A percentile compares a stretch with the other conserved stretches of the same genome.
Conservation (phyloP, 2,113 vertebrate genomes). For the Mystacornis crossleyi region DNA sequence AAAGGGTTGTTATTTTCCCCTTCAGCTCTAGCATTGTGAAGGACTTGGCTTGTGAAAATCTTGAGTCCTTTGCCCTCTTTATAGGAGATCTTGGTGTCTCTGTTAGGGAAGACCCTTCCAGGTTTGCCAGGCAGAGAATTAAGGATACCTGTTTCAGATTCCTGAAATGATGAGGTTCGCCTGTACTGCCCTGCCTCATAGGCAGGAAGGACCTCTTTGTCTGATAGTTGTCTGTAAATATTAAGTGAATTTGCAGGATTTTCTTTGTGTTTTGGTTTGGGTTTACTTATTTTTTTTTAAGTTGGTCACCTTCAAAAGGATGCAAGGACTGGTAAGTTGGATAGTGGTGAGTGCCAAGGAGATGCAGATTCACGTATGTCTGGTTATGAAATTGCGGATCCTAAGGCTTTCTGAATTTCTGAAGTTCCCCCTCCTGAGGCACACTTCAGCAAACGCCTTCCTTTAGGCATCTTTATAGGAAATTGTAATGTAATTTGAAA, state of each 20-base stretch:
- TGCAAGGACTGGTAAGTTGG: background rate
- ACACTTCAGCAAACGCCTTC: background rate
- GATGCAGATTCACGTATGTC: background rate
- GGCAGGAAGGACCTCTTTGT: background rate
- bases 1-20: background rate
- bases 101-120: background rate
- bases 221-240: background rate
- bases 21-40: background rate
- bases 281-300: background rate
- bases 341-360: background rate
- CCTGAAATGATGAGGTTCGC: accelerated
- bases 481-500: background rate
- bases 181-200: background rate
- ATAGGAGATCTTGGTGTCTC: background rate
- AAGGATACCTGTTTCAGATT: background rate
- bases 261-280: background rate
- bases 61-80: background rate
- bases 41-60: background rate
- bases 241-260: background rate
- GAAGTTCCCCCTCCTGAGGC: background rate
- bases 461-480: background rate
- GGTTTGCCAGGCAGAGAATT: background rate
- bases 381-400: background rate
- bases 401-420: background rate
- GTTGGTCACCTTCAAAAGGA: background rate